Conservation (phyloP, 2,113 vertebrate species). For the Mastomys natalensis region DNA sequence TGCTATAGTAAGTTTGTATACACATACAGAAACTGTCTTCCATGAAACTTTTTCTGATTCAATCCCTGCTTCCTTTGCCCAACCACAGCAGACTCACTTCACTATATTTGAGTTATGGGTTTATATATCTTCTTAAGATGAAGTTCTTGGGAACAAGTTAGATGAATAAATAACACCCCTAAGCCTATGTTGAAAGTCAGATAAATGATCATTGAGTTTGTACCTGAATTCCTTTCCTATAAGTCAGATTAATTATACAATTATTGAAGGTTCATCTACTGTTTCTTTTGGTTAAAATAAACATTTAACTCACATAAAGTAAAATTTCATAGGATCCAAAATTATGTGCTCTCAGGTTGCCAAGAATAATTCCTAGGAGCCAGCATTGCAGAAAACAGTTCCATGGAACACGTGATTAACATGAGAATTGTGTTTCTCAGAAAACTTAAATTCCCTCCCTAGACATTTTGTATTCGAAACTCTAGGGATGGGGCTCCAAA, state of each 20-base stretch:
- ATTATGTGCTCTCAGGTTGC: neutral
- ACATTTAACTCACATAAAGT: conserved; percentile 50
- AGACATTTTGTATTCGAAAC: neutral
- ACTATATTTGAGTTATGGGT: neutral
- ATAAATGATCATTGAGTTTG: conserved; percentile 47
- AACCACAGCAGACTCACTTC: neutral
- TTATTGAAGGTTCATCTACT: neutral
- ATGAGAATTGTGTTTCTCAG: conserved; percentile 28
- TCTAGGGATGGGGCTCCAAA: neutral
- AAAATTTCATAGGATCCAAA: conserved; percentile 52
- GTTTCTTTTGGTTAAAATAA: conserved; percentile 58
- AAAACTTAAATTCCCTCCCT: neutral
- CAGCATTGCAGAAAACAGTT: neutral
- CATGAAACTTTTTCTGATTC: neutral
- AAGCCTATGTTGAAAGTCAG: neutral
- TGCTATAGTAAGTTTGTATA: no score
- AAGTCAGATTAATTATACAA: conserved; percentile 10
- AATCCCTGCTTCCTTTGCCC: neutral
- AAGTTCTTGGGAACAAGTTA: conserved; percentile 23
- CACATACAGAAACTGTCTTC: neutral
- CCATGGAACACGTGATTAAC: neutral
- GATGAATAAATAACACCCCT: neutral
- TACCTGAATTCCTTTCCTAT: conserved; percentile 17
- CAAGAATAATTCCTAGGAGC: conserved; percentile 9
- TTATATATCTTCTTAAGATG: conserved; percentile 20